phyloP scores from a whole-genome alignment of 2,888 invertebrate species.

The Drosophila stalkeri region DNA sequence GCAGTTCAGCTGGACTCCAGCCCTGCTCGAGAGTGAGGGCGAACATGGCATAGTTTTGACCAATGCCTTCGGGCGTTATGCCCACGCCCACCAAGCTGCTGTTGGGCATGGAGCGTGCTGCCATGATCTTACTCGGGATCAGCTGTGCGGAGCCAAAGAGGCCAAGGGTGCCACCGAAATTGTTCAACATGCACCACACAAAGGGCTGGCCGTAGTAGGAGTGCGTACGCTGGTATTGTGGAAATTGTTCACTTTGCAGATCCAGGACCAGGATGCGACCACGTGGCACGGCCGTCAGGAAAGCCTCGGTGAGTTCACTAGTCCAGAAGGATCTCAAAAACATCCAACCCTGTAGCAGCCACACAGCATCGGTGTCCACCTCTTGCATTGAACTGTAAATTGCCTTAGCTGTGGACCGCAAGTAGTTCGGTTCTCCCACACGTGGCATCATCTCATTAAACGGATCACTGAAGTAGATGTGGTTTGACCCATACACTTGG shows the following conservation, averaged over 20 bases:
- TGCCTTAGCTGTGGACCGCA: constrained; percentile 88
- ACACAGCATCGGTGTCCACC: constrained; percentile 92
- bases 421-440: constrained; percentile 87
- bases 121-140: constrained; percentile 87
- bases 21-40: constrained; percentile 95
- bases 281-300: constrained; percentile 91
- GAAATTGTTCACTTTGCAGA: constrained; percentile 94
- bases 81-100: constrained; percentile 96
- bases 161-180: constrained; percentile 97
- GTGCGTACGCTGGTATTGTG: constrained; percentile 90
- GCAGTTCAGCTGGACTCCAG: constrained; percentile 88
- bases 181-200: constrained; percentile 98
- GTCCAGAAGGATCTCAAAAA: constrained; percentile 90
- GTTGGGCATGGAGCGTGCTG: constrained; percentile 86
- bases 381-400: constrained; percentile 89
- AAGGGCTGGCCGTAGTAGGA: constrained; percentile 97
- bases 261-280: constrained; percentile 95
- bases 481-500: constrained; percentile 90
- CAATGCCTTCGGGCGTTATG: constrained; percentile 96
- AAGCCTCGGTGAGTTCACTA: constrained; percentile 88
- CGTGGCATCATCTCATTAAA: constrained; percentile 95
- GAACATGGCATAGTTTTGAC: constrained; percentile 97
- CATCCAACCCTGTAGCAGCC: constrained; percentile 96
- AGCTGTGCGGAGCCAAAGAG: constrained; percentile 93
- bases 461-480: constrained; percentile 95